These are phyloP conservation scores for Tychaedon coryphoeus DNA, from an alignment of 2,113 vertebrate species.

Conservation along the genomic window DNA sequence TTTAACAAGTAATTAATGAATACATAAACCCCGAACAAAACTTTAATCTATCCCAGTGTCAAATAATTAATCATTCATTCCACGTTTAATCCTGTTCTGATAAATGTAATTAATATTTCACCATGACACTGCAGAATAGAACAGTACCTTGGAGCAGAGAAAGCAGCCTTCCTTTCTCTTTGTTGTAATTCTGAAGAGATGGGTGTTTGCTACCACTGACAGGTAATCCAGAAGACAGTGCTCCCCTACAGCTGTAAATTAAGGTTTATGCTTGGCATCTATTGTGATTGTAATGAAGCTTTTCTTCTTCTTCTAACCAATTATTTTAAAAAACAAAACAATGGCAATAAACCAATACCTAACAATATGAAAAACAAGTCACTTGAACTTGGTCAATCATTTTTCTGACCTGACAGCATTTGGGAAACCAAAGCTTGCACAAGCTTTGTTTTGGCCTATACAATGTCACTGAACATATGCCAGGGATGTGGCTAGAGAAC, in stretches of 20 bases:
- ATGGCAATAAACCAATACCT: background rate
- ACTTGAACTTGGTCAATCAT: background rate
- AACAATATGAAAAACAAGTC: background rate
- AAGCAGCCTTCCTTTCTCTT: constrained; percentile 2
- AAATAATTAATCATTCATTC: constrained; percentile 55
- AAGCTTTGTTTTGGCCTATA: background rate
- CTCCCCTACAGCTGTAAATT: background rate
- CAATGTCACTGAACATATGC: background rate
- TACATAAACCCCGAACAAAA: constrained; percentile 35
- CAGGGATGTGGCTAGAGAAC: background rate
- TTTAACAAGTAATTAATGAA: constrained; percentile 54
- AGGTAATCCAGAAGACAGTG: background rate
- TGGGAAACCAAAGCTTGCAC: background rate
- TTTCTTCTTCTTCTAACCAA: background rate
- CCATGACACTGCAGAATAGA: constrained; percentile 12
- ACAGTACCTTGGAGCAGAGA: background rate
- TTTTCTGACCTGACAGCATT: background rate
- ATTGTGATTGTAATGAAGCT: background rate
- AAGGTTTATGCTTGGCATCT: background rate
- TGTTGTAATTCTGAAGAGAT: background rate
- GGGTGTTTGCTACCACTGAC: background rate
- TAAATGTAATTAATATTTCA: constrained; percentile 62
- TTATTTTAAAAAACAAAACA: background rate
- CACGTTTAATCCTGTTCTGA: constrained; percentile 26
- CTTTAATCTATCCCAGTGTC: constrained; percentile 27